These are phyloP conservation scores for Muschampia plurimacula DNA, from an alignment of 2,888 invertebrate genomes.

Conservation along the genomic window DNA sequence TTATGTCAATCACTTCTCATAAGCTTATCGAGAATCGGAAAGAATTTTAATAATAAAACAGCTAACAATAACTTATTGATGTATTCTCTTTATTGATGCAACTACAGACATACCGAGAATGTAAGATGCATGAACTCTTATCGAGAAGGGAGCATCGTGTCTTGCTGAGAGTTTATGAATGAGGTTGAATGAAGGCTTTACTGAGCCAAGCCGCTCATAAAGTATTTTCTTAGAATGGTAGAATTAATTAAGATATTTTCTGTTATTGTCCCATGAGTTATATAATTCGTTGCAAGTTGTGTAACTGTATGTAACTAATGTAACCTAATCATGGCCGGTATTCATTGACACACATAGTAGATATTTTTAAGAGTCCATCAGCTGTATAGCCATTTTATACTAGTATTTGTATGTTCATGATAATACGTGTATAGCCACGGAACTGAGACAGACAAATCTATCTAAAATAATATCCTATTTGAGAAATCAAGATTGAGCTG, in stretches of 20 bases:
- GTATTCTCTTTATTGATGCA: slow-evolving; percentile 18
- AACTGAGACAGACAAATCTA: too few species aligned
- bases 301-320: too few species aligned
- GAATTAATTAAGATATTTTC: background rate
- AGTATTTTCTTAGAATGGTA: background rate
- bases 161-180: slow-evolving; percentile 3
- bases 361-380: too few species aligned
- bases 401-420: too few species aligned
- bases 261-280: too few species aligned
- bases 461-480: too few species aligned
- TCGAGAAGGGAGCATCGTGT: slow-evolving; percentile 7
- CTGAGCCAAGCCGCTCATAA: background rate
- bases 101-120: slow-evolving; percentile 7
- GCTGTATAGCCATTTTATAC: too few species aligned
- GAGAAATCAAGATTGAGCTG: too few species aligned
- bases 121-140: slow-evolving; percentile 10
- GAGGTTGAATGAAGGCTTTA: slow-evolving; percentile 7
- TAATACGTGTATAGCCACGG: too few species aligned
- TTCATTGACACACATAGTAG: too few species aligned
- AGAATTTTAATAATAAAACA: slow-evolving; percentile 27
- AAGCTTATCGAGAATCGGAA: slow-evolving; percentile 29
- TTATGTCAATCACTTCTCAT: slow-evolving; percentile 29
- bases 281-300: too few species aligned
- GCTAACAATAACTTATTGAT: slow-evolving; percentile 17
- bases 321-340: too few species aligned